These are phyloP conservation scores for Drosophila robusta DNA, from an alignment of 2,888 invertebrate species.

Conservation along the genomic window DNA sequence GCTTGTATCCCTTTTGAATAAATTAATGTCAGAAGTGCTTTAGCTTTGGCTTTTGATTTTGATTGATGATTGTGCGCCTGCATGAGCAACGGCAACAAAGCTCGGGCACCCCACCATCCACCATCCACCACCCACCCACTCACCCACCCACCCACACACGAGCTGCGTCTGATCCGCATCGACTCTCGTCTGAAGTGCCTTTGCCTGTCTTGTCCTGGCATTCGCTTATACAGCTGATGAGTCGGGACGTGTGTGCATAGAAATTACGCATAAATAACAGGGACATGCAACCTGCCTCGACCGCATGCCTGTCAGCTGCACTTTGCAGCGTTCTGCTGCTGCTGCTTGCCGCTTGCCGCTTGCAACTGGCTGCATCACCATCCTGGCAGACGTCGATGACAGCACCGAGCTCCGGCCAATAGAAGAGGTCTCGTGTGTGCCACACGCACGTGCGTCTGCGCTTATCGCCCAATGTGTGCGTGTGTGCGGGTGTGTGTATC, in stretches of 20 bases:
- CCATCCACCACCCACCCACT: not conserved
- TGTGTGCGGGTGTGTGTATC: conserved; percentile 6
- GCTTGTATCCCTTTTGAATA: conserved; percentile 83
- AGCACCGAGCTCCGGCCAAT: conserved; percentile 51
- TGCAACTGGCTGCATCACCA: conserved; percentile 50
- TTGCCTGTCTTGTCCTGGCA: conserved; percentile 38
- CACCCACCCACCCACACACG: conserved; percentile 20
- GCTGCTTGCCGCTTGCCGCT: conserved; percentile 5
- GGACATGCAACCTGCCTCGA: conserved; percentile 21
- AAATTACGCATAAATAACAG: conserved; percentile 75
- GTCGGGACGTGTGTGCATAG: conserved; percentile 56
- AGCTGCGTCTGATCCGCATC: conserved; percentile 26
- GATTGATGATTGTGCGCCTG: conserved; percentile 83
- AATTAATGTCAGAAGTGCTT: conserved; percentile 85
- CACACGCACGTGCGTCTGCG: conserved; percentile 52
- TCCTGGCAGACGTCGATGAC: conserved; percentile 56
- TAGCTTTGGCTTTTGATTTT: conserved; percentile 84
- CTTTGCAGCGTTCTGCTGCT: conserved; percentile 9
- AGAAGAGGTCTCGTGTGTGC: conserved; percentile 6
- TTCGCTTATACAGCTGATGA: conserved; percentile 51
- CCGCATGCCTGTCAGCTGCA: conserved; percentile 8
- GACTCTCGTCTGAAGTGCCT: conserved; percentile 40
- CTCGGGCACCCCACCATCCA: conserved; percentile 3
- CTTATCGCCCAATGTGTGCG: conserved; percentile 18
- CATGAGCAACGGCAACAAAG: conserved; percentile 55